Evolutionary conservation across 2,888 invertebrate genomes (phyloP), one percentile per base, ranked within the genome.

Genomic region (Platynereis dumerilii): DNA sequence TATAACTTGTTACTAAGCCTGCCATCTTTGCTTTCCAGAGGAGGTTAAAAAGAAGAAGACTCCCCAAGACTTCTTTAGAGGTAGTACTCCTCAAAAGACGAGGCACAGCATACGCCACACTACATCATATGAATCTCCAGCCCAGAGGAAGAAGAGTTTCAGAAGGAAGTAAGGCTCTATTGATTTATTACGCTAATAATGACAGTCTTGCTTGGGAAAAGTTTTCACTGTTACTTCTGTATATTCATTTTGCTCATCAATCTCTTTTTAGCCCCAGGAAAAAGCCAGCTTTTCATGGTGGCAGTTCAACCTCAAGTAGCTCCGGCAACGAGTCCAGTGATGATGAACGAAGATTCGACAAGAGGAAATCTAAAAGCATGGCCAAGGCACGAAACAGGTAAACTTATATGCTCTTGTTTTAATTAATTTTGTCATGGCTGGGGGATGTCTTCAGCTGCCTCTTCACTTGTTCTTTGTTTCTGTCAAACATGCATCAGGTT

Each of bases 301-400:
- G 70, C 55, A 77, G 77, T 34, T 79, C 80, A 53, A 74, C 75
- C 1, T 75, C 76, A 7, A 75, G 76, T 1, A 75, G 76, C 42
- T 72, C 73, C 2, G 66, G 74, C 2, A 54, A 72, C 70, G 60
- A 67, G 65, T 10, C 71, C 39, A 81, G 81, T 66, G 85, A 83
- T 70, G 86, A 86, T 75, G 85, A 85, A 65, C 76, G 79, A 55
- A 73, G 78, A 27, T 87, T 86, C 74, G 84, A 85, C 70, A 76
- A 84, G 65, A 75, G 86, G 45, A 86, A 86, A 71, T 78, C 81
- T 10, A 84, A 85, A 67, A 85, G 85, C 68, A 85, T 86, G 83
- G 78, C 82, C 1, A 83, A 82, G 68, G 80, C 85, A 29, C 77
- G 86, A 55, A 82, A 80, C 69, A 81, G 85, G 69, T 85, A 83